phyloP scores from a whole-genome alignment of 2,797 vertebrate genomes.

The Hapalemur alaotrensis region DNA sequence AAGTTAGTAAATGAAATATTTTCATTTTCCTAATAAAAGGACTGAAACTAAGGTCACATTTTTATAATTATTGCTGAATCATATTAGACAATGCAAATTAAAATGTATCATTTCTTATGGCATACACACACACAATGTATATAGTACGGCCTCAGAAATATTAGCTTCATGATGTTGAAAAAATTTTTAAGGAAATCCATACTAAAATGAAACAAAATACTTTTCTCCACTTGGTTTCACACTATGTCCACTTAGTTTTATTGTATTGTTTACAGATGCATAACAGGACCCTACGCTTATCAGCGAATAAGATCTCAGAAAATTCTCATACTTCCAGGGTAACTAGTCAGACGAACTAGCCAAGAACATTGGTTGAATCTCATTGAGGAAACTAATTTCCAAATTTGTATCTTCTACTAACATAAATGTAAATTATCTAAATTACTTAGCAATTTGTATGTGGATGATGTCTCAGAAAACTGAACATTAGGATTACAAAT shows the following conservation, averaged over 20 bases:
- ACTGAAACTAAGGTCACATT: not conserved
- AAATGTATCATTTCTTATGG: not conserved
- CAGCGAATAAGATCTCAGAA: not conserved
- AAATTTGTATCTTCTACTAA: not conserved
- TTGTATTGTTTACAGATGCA: not conserved
- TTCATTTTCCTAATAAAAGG: slow-evolving; percentile 1
- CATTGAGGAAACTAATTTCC: not conserved
- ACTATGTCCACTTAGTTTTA: not conserved
- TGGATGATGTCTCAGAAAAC: not conserved
- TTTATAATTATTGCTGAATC: not conserved
- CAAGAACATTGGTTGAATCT: not conserved
- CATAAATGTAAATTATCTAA: not conserved
- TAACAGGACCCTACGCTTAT: not conserved
- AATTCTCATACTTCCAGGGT: not conserved
- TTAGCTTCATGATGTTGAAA: not conserved
- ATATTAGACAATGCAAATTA: not conserved
- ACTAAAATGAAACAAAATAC: not conserved
- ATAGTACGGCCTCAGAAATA: not conserved
- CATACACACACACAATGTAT: not conserved
- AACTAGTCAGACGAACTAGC: not conserved
- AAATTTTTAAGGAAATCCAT: not conserved
- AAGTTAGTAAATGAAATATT: not conserved
- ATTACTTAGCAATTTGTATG: not conserved
- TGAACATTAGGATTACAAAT: not conserved
- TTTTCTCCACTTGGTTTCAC: slow-evolving; percentile 2